Percentiles rank a stretch among this genome's conserved stretches.
Evolutionary conservation across 1,140 invertebrate species (phyloP).

Genomic region (Pollicipes pollicipes): DNA sequence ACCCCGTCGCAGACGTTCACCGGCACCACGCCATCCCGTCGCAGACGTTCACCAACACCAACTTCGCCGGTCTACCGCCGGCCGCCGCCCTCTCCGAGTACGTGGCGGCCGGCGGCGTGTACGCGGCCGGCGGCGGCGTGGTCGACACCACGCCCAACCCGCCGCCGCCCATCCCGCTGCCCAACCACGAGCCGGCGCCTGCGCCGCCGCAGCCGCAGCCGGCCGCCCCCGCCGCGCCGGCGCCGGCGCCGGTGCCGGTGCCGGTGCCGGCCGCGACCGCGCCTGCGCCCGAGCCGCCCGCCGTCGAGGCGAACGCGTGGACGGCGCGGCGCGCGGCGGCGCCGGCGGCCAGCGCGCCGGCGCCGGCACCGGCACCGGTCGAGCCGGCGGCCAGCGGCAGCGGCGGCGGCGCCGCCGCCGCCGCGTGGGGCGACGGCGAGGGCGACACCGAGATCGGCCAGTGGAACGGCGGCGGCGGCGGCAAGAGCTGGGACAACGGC

Average conservation of each 20-base stretch:
- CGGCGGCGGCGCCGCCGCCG: too few species aligned
- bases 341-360: too few species aligned
- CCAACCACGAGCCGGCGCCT: neutral
- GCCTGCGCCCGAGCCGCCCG: too few species aligned
- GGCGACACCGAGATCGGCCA: neutral
- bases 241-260: too few species aligned
- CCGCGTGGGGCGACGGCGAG: neutral
- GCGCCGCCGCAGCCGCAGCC: too few species aligned
- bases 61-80: neutral
- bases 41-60: slow-evolving; percentile 4
- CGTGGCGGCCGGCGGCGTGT: neutral
- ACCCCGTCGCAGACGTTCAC: too few species aligned
- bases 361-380: too few species aligned
- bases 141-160: neutral
- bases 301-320: neutral
- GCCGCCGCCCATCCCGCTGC: neutral
- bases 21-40: neutral
- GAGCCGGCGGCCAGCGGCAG: neutral
- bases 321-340: too few species aligned
- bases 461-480: neutral
- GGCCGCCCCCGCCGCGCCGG: too few species aligned
- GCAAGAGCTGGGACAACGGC: neutral
- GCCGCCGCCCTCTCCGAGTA: neutral
- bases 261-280: too few species aligned
- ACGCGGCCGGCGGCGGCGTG: neutral